Base-by-base conservation (phyloP, 2,113 vertebrate species). In the Saimiri boliviensis region DNA sequence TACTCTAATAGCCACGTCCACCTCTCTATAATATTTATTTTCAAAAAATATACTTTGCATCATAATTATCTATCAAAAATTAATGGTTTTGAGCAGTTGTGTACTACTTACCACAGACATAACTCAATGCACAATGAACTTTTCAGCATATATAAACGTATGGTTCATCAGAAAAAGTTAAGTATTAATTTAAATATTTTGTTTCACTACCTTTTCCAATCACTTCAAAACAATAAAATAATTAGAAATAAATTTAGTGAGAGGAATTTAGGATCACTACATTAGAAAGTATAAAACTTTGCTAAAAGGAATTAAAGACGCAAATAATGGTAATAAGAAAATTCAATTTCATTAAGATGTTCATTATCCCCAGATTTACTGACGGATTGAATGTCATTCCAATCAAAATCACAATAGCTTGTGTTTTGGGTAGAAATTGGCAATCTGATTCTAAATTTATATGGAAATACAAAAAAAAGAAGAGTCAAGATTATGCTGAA, bases 121-220 rank as follows among this genome's bases (percentile, higher is more conserved):
- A 93, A 27, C 21, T 76, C 21, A 93, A 93, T 58, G 17, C 23
- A 83, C 6, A 20, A 76, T 70, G n/a, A 73, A 6, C 5, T 54
- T 73, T 11, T 79, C 83, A 84, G 49, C 16, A 58, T 73, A 10
- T 80, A 30, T 71, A 94, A n/a, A 20, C 27, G n/a, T 71, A 79
- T 35, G 47, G 12, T 27, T 71, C 42, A 89, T 5, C 14, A 47
- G 63, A 60, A 89, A 81, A 71, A 40, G 7, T 25, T 56, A 40
- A 71, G 23, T 58, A 45, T 76, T 35, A 91, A 35, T 66, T 73
- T 82, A 93, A 89, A 80, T 58, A 92, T 86, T 96, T 89, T 79
- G 11, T 87, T 81, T n/a, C 8, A 71, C 10, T 90, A 52, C 19
- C 17, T 88, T 82, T 40, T 56, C 49, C 5, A 93, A 58, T 42